phyloP scores from a whole-genome alignment of 1,140 invertebrate species.

The Stenopsyche tienmushanensis region DNA sequence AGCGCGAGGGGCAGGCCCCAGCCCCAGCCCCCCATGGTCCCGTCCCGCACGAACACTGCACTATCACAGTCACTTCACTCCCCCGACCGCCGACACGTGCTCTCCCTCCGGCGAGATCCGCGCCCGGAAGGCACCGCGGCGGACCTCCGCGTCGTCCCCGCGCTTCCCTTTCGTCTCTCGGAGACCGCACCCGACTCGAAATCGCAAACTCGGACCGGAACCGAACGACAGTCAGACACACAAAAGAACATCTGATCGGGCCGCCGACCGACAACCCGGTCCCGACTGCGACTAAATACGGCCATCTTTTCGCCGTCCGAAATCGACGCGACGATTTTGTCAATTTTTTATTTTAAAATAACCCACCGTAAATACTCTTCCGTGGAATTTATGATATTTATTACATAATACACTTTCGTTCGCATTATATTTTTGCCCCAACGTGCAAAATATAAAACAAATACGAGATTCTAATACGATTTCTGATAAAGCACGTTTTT shows the following conservation, averaged over 20 bases:
- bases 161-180: too few relatives aligned
- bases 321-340: not conserved
- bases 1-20: too few relatives aligned
- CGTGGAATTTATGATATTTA: not conserved
- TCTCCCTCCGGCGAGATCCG: not conserved
- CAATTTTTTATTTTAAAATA: not conserved
- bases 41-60: not conserved
- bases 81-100: slow-evolving; percentile 2
- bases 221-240: too few relatives aligned
- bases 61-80: not conserved
- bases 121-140: not conserved
- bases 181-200: not conserved
- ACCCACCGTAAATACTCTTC: not conserved
- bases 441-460: too few relatives aligned
- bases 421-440: too few relatives aligned
- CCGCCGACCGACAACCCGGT: not conserved
- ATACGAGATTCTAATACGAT: not conserved
- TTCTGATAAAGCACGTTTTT: not conserved
- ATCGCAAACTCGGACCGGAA: not conserved
- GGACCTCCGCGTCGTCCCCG: not conserved
- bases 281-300: not conserved
- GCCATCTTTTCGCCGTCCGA: not conserved
- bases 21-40: too few relatives aligned
- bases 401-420: not conserved
- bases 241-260: slow-evolving; percentile 17